Conservation (phyloP, 2,113 vertebrate species). For the Platichthys flesus region DNA sequence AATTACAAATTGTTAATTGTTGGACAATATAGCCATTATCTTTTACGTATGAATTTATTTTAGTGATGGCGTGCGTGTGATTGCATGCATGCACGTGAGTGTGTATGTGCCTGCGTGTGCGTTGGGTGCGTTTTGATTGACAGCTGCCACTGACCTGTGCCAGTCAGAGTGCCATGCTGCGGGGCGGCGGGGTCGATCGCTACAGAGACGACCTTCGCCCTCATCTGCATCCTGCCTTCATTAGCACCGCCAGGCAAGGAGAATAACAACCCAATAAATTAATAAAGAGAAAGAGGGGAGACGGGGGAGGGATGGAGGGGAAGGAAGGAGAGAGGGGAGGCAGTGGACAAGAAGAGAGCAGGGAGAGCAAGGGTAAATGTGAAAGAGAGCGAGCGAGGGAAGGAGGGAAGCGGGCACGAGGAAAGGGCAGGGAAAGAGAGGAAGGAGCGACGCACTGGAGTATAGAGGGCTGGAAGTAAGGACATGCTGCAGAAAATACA, state of each 20-base stretch:
- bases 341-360: constrained; percentile 55
- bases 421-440: constrained; percentile 57
- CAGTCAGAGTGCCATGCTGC: constrained; percentile 82
- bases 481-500: constrained; percentile 2
- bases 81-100: constrained; percentile 14
- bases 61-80: constrained; percentile 10
- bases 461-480: constrained; percentile 52
- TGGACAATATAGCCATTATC: constrained; percentile 23
- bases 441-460: constrained; percentile 49
- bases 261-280: constrained; percentile 86
- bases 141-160: constrained; percentile 86
- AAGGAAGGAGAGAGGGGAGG: constrained; percentile 4
- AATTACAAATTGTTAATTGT: constrained; percentile 49
- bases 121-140: constrained; percentile 78
- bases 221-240: constrained; percentile 87
- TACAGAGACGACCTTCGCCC: constrained; percentile 82
- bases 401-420: constrained; percentile 35
- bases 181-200: constrained; percentile 81
- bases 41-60: constrained; percentile 43
- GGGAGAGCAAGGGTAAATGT: constrained; percentile 57
- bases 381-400: constrained; percentile 9
- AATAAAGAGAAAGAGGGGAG: constrained; percentile 79
- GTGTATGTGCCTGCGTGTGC: constrained; percentile 16
- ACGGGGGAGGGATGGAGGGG: constrained; percentile 6
- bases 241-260: constrained; percentile 81